Percentiles rank a stretch among this genome's conserved stretches.
Evolutionary conservation across 2,113 vertebrate species (phyloP).

Genomic region (Choloepus hoffmanni): DNA sequence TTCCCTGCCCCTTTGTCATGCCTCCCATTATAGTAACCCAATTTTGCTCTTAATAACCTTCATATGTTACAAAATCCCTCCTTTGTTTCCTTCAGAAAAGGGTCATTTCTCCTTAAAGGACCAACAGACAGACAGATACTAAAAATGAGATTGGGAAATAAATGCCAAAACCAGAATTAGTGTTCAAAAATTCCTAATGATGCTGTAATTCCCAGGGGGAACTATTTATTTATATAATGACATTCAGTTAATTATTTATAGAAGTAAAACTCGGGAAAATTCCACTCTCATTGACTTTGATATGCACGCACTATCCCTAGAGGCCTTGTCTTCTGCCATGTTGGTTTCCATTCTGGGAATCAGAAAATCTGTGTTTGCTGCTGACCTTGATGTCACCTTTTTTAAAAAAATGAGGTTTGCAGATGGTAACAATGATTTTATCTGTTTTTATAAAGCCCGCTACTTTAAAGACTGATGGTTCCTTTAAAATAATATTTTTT

Average conservation of each 20-base stretch:
- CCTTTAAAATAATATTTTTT: neutral
- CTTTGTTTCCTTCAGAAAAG: constrained; percentile 26
- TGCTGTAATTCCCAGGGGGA: neutral
- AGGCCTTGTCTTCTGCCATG: neutral
- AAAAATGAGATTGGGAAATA: neutral
- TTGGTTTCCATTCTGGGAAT: constrained; percentile 56
- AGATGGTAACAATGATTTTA: neutral
- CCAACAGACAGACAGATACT: neutral
- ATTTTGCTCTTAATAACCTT: neutral
- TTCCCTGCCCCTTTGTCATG: neutral
- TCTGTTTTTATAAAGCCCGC: neutral
- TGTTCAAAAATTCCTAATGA: constrained; percentile 47
- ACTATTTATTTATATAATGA: constrained; percentile 60
- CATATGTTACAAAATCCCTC: neutral
- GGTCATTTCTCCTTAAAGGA: neutral
- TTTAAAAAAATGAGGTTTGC: neutral
- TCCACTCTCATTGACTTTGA: constrained; percentile 54
- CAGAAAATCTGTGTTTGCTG: neutral
- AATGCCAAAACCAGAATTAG: constrained; percentile 8
- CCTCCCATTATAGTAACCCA: neutral
- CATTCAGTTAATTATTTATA: constrained; percentile 66
- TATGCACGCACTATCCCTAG: neutral
- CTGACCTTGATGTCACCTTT: neutral
- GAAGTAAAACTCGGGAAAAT: constrained; percentile 66
- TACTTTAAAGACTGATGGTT: neutral